Conservation (phyloP, 2,113 vertebrate species). For the Lampris megalopsis region DNA sequence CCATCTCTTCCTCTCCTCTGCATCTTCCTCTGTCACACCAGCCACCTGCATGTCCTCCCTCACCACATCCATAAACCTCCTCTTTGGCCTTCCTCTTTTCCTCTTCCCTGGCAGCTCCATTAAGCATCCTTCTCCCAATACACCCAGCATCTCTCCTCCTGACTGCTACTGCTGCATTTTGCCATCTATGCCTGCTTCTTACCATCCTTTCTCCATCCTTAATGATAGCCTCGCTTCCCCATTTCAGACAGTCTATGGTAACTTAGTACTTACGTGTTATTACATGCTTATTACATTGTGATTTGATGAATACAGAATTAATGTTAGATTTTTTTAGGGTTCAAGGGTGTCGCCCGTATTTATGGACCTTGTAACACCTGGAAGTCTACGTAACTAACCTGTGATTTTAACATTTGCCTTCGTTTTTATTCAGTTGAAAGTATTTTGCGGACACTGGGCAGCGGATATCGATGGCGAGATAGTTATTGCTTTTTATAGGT, state of each 20-base stretch:
- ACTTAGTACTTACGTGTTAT: conserved; percentile 25
- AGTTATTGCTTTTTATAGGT: conserved; percentile 32
- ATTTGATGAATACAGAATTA: conserved; percentile 18
- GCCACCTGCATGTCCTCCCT: too few relatives aligned
- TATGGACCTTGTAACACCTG: conserved; percentile 12
- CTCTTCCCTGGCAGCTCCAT: too few relatives aligned
- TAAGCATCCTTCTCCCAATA: too few relatives aligned
- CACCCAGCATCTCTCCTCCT: conserved; percentile 16
- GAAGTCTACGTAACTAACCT: conserved; percentile 17
- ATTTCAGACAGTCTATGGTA: conserved; percentile 9
- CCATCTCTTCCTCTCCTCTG: too few relatives aligned
- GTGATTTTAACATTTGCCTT: background rate
- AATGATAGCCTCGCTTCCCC: conserved; percentile 15
- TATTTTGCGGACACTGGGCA: background rate
- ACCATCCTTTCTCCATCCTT: conserved; percentile 4
- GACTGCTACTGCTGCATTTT: background rate
- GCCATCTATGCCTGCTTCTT: background rate
- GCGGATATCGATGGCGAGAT: conserved; percentile 10
- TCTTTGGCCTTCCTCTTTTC: too few relatives aligned
- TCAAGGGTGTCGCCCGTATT: background rate
- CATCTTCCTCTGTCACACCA: too few relatives aligned
- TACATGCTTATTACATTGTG: conserved; percentile 9
- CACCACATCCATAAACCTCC: too few relatives aligned
- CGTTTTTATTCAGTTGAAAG: background rate
- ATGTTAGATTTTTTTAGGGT: conserved; percentile 3